Base-by-base conservation (phyloP, 2,797 vertebrate species). In the Delichon dasypus region DNA sequence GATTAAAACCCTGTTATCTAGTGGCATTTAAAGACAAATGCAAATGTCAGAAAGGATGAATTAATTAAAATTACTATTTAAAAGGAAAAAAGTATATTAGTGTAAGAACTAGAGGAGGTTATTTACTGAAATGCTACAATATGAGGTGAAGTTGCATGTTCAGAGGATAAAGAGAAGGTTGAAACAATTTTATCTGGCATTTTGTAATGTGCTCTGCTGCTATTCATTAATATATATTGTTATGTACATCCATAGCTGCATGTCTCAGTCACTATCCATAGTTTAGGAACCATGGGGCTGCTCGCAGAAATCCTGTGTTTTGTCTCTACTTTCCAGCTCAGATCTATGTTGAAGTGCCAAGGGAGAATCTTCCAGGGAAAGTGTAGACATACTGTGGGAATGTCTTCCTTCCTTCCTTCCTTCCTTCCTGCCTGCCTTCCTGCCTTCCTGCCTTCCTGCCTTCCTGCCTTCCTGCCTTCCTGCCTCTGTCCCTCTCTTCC, bases 21-120 rank as follows among this genome's bases (percentile, higher is more conserved):
- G 93, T 98, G 97, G 95, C 97, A 98, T 98, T 98, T 98, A 97
- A 98, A 96, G 97, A 98, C 97, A 98, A 98, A 98, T 97, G 97
- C 92, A 98, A 98, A 98, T 98, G 97, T 98, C 98, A 98, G 96
- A 97, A 97, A 97, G 94, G 95, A 98, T 97, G 95, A 97, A 97
- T 98, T 97, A 97, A 98, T 98, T 98, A 97, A 97, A 98, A 97
- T 97, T 94, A 94, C 96, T 95, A 94, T 96, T 96, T 96, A 97
- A 97, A 91, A 96, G 77, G 88, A 96, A 96, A 92, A 95, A 96
- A 94, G 78, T 85, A 64, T 95, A 85, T 94, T 94, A 92, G 83
- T 60, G 84, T 93, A 93, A 88, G 93, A 62, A 30, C 74, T 97
- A 72, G 48, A 91, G 30, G 45, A 72, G 95, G 85, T 92, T 97